Evolutionary conservation across 2,797 vertebrate genomes (phyloP), one percentile per base, ranked within the genome.

Genomic region (Cottoperca gobio): DNA sequence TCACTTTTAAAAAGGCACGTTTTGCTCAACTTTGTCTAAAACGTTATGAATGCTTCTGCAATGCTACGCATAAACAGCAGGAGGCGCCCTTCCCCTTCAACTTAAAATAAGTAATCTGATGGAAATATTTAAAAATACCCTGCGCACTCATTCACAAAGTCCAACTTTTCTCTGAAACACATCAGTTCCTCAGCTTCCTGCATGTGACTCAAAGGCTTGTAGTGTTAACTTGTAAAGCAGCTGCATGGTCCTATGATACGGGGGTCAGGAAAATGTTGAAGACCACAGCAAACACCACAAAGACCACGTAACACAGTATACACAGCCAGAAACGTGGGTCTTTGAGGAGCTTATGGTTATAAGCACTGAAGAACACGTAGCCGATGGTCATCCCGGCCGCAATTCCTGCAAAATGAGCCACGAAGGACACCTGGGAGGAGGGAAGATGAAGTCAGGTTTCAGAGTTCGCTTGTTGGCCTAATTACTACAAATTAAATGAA

Each of bases 341-440:
- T 86, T 95, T 96, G 33, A 97, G 90, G 5, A 97, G 90, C 50
- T 95, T 95, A 79, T 93, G 85, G 89, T 96, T 91, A 88, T 96
- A 98, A 74, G 87, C 94, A 59, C 95, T 97, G 87, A 98, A 98
- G 89, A 98, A 97, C 13, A 96, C 95, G 52, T 97, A 98, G 60
- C 97, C 97, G 5, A 98, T 84, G 42, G 96, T 96, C 96, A 98
- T 97, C 17, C 97, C 97, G 2, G 97, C 96, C 52, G 96, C 83
- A 9, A 96, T 95, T 0, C 97, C 97, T 5, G 94, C 97, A 35
- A 98, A 93, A 78, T 98, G 97, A 76, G 97, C 97, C 73, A 97
- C 96, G 65, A 98, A 97, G 39, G 97, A 98, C 37, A 98, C 97
- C 97, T 98, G 65, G 17, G 39, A 28, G 40, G 19, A 64, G 24